phyloP scores from a whole-genome alignment of 2,888 invertebrate genomes.

The Drosophila koepferae region DNA sequence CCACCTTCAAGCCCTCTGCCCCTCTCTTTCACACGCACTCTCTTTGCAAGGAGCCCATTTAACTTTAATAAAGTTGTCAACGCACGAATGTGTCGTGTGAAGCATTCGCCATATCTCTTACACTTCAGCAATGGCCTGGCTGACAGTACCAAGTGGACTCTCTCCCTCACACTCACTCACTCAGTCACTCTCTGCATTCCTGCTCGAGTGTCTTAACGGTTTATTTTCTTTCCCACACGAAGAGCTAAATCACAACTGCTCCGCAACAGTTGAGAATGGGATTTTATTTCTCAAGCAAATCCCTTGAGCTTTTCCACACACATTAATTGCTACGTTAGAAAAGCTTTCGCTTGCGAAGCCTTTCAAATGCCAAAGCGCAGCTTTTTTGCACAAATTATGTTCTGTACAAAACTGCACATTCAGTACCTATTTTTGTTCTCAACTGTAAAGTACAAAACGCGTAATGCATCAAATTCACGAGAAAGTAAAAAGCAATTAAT shows the following conservation, averaged over 20 bases:
- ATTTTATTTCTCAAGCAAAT: conserved; percentile 3
- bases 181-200: conserved; percentile 29
- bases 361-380: conserved; percentile 56
- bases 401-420: conserved; percentile 46
- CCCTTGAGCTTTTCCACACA: conserved; percentile 54
- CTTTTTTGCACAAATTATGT: conserved; percentile 54
- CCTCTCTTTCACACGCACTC: background rate
- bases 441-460: conserved; percentile 46
- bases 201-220: conserved; percentile 62
- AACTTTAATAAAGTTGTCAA: conserved; percentile 75
- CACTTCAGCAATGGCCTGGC: conserved; percentile 21
- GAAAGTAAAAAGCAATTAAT: conserved; percentile 27
- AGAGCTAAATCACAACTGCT: background rate
- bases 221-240: conserved; percentile 13
- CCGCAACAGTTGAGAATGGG: conserved; percentile 28
- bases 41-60: conserved; percentile 65
- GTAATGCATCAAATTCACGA: conserved; percentile 29
- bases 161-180: conserved; percentile 2
- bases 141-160: conserved; percentile 48
- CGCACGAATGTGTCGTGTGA: conserved; percentile 72
- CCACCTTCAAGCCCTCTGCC: background rate
- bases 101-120: conserved; percentile 51
- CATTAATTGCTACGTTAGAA: conserved; percentile 24
- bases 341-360: conserved; percentile 60
- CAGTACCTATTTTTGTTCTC: conserved; percentile 59